Evolutionary conservation across 2,113 vertebrate species (phyloP).

Genomic region (Eurystomus gularis): DNA sequence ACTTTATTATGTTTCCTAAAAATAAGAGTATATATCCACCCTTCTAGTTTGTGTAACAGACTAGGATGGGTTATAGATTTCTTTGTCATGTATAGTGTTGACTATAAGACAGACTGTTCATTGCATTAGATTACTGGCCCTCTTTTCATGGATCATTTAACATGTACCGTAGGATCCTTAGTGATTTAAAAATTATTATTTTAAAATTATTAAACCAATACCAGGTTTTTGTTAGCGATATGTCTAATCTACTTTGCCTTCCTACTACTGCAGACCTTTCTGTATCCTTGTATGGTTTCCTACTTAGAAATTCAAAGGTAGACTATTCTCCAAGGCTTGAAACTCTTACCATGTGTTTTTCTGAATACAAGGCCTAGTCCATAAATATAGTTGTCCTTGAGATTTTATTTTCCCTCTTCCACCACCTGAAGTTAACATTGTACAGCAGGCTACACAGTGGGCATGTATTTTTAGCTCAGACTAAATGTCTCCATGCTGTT

Average conservation of each 20-base stretch:
- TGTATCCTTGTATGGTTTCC: not conserved
- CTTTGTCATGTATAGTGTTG: not conserved
- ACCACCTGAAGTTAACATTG: not conserved
- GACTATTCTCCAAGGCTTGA: not conserved
- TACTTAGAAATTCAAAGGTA: not conserved
- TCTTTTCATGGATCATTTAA: not conserved
- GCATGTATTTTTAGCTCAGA: constrained; percentile 13
- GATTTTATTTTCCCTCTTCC: not conserved
- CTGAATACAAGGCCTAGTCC: not conserved
- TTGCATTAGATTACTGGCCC: not conserved
- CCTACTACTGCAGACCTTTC: not conserved
- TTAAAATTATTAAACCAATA: not conserved
- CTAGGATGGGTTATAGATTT: not conserved
- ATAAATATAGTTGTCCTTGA: not conserved
- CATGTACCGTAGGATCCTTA: not conserved
- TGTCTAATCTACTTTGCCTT: not conserved
- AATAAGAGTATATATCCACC: not conserved
- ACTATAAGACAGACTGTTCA: not conserved
- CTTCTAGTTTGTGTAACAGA: not conserved
- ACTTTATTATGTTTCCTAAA: not conserved
- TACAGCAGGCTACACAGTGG: not conserved
- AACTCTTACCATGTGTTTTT: not conserved
- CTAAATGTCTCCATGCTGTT: constrained; percentile 2
- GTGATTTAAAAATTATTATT: not conserved
- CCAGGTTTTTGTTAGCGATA: not conserved